These are phyloP conservation scores for Neosilurus hyrtlii DNA, from an alignment of 2,797 vertebrate genomes.

Conservation along the genomic window DNA sequence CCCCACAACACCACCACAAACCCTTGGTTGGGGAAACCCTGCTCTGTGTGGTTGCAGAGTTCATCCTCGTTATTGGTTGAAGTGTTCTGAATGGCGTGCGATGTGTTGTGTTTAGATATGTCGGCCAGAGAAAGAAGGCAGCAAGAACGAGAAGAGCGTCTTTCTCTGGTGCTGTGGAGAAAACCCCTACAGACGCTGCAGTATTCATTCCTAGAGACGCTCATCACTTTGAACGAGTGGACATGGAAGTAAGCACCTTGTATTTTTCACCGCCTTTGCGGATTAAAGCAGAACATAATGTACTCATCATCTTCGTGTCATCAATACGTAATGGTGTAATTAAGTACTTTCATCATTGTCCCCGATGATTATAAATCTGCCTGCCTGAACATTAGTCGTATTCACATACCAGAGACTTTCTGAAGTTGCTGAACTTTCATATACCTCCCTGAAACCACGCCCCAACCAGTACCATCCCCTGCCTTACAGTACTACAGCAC, in stretches of 20 bases:
- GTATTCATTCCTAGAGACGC: conserved; percentile 91
- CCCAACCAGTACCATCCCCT: background rate
- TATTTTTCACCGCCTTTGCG: background rate
- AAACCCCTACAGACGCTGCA: conserved; percentile 87
- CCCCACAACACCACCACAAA: background rate
- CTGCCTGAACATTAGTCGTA: background rate
- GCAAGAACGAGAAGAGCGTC: conserved; percentile 86
- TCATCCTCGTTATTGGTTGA: background rate
- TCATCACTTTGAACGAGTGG: conserved; percentile 92
- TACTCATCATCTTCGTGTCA: no score
- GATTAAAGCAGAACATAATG: no score
- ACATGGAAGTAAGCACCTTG: conserved; percentile 84
- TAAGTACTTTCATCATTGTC: background rate
- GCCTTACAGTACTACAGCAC: background rate
- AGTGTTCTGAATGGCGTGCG: background rate
- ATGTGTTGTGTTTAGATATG: conserved; percentile 63
- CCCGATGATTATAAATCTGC: background rate
- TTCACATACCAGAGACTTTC: background rate
- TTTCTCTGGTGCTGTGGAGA: conserved; percentile 91
- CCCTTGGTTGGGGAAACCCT: background rate
- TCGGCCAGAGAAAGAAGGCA: conserved; percentile 80
- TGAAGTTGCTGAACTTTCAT: background rate
- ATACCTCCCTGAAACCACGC: background rate
- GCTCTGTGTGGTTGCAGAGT: background rate
- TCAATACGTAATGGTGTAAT: background rate